Evolutionary conservation across 2,113 vertebrate species (phyloP).

Genomic region (Ciconia stormi): DNA sequence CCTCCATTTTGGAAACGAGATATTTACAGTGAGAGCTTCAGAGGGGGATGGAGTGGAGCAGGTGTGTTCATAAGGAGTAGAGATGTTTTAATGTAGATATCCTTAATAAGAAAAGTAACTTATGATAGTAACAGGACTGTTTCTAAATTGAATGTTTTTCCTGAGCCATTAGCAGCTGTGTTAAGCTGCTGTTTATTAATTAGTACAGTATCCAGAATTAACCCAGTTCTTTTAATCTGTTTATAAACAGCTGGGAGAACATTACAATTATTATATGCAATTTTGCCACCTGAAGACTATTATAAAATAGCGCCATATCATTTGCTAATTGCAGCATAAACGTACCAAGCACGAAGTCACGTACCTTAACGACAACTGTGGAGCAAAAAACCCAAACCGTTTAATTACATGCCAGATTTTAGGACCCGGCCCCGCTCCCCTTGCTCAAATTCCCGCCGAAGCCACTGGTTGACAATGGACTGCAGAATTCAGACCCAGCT

Average conservation of each 20-base stretch:
- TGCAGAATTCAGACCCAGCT: neutral
- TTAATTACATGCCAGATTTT: neutral
- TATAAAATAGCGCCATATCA: neutral
- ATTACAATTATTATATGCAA: neutral
- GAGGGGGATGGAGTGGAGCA: constrained; percentile 53
- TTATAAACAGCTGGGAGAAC: constrained; percentile 47
- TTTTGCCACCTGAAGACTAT: constrained; percentile 55
- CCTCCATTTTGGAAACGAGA: constrained; percentile 63
- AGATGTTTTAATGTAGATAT: constrained; percentile 52
- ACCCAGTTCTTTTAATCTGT: constrained; percentile 54
- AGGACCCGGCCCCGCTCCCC: neutral
- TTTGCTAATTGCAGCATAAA: constrained; percentile 45
- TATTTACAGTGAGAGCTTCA: constrained; percentile 54
- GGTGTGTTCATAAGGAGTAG: constrained; percentile 49
- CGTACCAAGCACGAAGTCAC: neutral
- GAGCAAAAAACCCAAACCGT: neutral
- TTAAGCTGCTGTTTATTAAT: constrained; percentile 60
- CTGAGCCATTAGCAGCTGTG: constrained; percentile 53
- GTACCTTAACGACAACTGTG: neutral
- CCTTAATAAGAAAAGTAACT: constrained; percentile 37
- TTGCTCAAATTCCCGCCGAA: neutral
- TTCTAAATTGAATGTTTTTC: constrained; percentile 61
- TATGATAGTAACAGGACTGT: neutral
- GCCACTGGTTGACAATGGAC: neutral
- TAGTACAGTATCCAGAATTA: constrained; percentile 60